A percentile compares a stretch with the other conserved stretches of the same genome.
Conservation (phyloP, 2,888 invertebrate genomes). For the Drosophila basisetae region DNA sequence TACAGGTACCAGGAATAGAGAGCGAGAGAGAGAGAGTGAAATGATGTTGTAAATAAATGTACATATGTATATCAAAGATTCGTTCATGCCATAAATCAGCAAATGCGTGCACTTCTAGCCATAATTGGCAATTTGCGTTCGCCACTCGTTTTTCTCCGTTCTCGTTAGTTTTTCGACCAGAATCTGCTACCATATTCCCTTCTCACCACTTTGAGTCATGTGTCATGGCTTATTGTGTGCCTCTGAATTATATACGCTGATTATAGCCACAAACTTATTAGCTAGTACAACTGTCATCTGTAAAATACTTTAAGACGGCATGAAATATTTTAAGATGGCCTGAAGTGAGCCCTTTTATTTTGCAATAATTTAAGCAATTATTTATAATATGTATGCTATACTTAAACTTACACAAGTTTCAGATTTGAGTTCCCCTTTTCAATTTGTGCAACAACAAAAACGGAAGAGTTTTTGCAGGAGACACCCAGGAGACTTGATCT, state of each 20-base stretch:
- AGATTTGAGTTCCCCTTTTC: background rate
- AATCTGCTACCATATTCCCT: background rate
- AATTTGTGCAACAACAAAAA: background rate
- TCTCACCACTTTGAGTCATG: conserved; percentile 5
- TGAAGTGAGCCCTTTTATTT: background rate
- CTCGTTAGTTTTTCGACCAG: conserved; percentile 54
- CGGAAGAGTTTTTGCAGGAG: background rate
- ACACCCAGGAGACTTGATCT: background rate
- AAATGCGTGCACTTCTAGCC: conserved; percentile 69
- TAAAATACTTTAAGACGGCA: background rate
- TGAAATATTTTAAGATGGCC: background rate
- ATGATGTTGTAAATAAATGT: conserved; percentile 13
- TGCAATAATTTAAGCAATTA: background rate
- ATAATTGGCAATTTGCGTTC: conserved; percentile 77
- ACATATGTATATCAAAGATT: conserved; percentile 67
- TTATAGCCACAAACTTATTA: conserved; percentile 41
- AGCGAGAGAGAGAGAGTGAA: conserved; percentile 2
- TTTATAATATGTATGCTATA: background rate
- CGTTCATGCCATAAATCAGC: conserved; percentile 72
- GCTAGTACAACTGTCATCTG: conserved; percentile 28
- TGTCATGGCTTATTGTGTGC: conserved; percentile 8
- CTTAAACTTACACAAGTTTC: background rate
- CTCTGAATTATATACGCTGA: conserved; percentile 40
- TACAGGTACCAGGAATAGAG: conserved; percentile 16
- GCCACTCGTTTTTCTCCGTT: conserved; percentile 44